Base-by-base conservation (phyloP, 2,888 invertebrate genomes). In the Andrena flavipes region DNA sequence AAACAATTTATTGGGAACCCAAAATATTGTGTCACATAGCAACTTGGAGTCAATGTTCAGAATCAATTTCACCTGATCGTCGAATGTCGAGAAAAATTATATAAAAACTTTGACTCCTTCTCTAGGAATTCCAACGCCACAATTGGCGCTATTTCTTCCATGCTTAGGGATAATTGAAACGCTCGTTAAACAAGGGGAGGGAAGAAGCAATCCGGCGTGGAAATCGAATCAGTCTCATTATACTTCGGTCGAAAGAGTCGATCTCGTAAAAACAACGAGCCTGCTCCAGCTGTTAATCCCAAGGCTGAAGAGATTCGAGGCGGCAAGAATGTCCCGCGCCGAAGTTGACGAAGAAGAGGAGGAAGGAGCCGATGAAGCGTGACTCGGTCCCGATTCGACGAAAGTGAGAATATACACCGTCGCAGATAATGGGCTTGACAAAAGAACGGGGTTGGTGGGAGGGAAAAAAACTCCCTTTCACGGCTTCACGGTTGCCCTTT, bases 371-470 rank as follows among this genome's bases (percentile, higher is more conserved):
- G 74, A 85, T 87, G 81, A 69, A 76, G 85, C 87, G 85, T 87
- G 85, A 87, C 87, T 84, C 65, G 76, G 59, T 49, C 65, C 80
- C 30, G 75, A 67, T 73, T 83, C 81, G 79, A 85, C 79, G 85
- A 87, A 87, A 87, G 87, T 81, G 87, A 87, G 83, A 84, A 83
- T 64, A 76, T 68, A 73, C 80, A 76, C 73, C 76, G 80, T 63
- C 74, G 76, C 20, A 70, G 81, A 87, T 87, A 87, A 87, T 85
- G 77, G 80, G 42, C 33, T 73, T 67, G 67, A 68, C 73, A 73
- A 73, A 71, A 77, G 83, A 81, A 82, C 69, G 62, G 65, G 60
- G 49, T 48, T 42, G 62, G n/a, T 29, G 49, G 10, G 10, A 16
- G 30, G 10, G 23, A 56, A 71, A 76, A 81, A 76, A 79, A 63